These are phyloP conservation scores for Leptinotarsa texana DNA, from an alignment of 1,140 invertebrate genomes.

Conservation along the genomic window DNA sequence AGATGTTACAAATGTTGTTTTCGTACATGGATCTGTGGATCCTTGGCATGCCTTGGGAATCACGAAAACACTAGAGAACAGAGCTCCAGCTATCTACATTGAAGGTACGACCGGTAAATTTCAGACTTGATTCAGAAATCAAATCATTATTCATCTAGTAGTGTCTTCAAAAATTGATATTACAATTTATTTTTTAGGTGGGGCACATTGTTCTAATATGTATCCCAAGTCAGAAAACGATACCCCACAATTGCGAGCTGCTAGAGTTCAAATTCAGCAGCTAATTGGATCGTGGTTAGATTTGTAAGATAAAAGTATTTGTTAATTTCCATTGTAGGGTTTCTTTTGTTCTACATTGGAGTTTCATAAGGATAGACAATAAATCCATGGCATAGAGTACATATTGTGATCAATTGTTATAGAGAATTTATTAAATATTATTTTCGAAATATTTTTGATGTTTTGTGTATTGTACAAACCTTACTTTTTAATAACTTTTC, in stretches of 20 bases:
- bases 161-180: not conserved
- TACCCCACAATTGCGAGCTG: constrained; percentile 64
- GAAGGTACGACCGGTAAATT: constrained; percentile 58
- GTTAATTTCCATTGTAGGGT: no score
- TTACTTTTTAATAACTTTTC: no score
- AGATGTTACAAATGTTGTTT: constrained; percentile 75
- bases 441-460: no score
- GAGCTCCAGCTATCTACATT: constrained; percentile 73
- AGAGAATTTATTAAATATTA: no score
- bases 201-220: constrained; percentile 74
- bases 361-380: no score
- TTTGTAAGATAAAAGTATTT: constrained; percentile 18
- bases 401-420: no score
- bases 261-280: constrained; percentile 64
- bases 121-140: no score
- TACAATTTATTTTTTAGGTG: constrained; percentile 20
- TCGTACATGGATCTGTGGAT: constrained; percentile 89
- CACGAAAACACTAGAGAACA: constrained; percentile 60
- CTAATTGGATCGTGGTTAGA: constrained; percentile 57
- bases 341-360: no score
- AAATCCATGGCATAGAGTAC: no score
- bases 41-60: constrained; percentile 90
- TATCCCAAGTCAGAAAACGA: constrained; percentile 70
- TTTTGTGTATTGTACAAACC: no score
- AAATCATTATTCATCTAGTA: no score